These are phyloP conservation scores for Prochilodus magdalenae DNA, from an alignment of 2,113 vertebrate species.

Conservation along the genomic window DNA sequence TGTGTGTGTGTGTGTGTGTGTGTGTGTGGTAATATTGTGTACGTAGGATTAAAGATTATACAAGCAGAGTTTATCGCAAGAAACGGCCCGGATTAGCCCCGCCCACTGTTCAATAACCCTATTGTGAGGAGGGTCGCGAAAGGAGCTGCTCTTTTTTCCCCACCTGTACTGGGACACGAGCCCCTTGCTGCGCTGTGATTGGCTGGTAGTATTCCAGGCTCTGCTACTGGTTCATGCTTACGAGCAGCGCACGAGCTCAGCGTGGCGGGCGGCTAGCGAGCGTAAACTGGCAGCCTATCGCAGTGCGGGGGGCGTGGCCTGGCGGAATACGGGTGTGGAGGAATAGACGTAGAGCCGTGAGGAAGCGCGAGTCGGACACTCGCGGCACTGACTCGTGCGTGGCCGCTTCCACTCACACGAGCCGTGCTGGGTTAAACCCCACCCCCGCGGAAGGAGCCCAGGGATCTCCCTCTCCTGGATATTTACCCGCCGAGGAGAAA, in stretches of 20 bases:
- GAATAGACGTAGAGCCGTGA: neutral
- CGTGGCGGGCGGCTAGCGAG: too few relatives aligned
- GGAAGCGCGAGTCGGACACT: neutral
- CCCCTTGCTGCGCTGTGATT: neutral
- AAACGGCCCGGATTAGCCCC: conserved; percentile 50
- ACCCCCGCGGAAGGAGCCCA: conserved; percentile 10
- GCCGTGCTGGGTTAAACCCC: neutral
- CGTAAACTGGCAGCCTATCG: neutral
- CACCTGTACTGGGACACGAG: neutral
- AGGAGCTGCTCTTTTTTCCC: neutral
- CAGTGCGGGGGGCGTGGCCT: neutral
- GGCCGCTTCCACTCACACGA: neutral
- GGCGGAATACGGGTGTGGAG: neutral
- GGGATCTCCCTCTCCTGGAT: neutral
- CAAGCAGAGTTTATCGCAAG: neutral
- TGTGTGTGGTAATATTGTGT: too few relatives aligned
- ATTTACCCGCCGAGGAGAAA: neutral
- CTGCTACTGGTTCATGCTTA: neutral
- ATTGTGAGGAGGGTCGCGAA: conserved; percentile 53
- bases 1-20: too few relatives aligned
- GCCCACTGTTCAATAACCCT: conserved; percentile 65
- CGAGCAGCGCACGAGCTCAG: too few relatives aligned
- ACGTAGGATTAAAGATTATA: too few relatives aligned
- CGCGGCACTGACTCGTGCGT: neutral
- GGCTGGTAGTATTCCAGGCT: neutral